Percentiles rank a stretch among this genome's conserved stretches.
Evolutionary conservation across 2,888 invertebrate genomes (phyloP).

Genomic region (Parelbella ahira): DNA sequence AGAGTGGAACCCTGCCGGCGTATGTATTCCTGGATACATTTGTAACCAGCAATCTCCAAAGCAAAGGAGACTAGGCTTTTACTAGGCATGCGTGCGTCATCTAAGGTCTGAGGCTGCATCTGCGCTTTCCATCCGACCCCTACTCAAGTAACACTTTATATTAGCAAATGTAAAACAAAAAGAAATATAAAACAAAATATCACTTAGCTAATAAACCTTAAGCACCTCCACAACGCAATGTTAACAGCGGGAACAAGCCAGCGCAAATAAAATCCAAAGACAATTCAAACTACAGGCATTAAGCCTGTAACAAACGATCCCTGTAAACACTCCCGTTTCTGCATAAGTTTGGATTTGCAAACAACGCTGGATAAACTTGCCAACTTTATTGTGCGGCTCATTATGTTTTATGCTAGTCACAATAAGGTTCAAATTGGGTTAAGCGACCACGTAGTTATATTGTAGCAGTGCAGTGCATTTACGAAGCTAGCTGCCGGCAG

Average conservation of each 20-base stretch:
- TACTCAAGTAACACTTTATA: too few relatives aligned
- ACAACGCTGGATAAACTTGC: constrained; percentile 56
- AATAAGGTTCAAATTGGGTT: constrained; percentile 31
- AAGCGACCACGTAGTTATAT: constrained; percentile 30
- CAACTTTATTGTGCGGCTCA: constrained; percentile 31
- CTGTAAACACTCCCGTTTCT: constrained; percentile 62
- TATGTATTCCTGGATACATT: too few relatives aligned
- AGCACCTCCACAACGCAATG: constrained; percentile 9
- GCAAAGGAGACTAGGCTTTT: too few relatives aligned
- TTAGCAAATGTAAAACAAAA: too few relatives aligned
- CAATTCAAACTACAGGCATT: constrained; percentile 62
- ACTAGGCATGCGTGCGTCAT: too few relatives aligned
- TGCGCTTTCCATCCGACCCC: too few relatives aligned
- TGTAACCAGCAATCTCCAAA: too few relatives aligned
- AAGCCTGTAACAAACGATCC: constrained; percentile 63
- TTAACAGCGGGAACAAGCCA: constrained; percentile 14
- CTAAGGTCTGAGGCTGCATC: too few relatives aligned
- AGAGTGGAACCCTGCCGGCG: too few relatives aligned
- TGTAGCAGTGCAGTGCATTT: constrained; percentile 52
- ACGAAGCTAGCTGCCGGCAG: constrained; percentile 55
- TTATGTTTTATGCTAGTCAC: constrained; percentile 8
- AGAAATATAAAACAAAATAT: constrained; percentile 10
- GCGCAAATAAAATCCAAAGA: constrained; percentile 46
- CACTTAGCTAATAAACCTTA: constrained; percentile 17
- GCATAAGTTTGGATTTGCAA: constrained; percentile 69